A percentile compares a stretch with the other conserved stretches of the same genome.
Evolutionary conservation across 2,888 invertebrate species (phyloP).

Genomic region (Catocala nupta): DNA sequence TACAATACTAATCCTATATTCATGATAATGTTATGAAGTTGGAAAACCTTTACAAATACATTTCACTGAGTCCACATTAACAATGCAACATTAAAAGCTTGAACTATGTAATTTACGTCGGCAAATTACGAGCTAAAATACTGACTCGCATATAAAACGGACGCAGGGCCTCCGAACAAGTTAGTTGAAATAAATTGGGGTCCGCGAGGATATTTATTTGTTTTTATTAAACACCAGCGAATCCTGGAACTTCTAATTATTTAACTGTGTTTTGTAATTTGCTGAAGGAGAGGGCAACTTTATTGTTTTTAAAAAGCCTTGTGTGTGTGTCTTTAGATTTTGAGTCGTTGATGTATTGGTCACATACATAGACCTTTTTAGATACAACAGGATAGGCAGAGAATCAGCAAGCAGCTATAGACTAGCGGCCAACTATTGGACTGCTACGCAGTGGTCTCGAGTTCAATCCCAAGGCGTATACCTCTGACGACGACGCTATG

Average conservation of each 20-base stretch:
- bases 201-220: conserved; percentile 21
- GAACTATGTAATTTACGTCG: conserved; percentile 19
- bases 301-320: not conserved
- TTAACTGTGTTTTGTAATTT: conserved; percentile 10
- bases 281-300: not conserved
- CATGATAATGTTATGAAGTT: not conserved
- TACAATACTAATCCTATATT: not conserved
- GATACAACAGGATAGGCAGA: too few relatives aligned
- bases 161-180: conserved; percentile 15
- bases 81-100: conserved; percentile 10
- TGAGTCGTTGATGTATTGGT: too few relatives aligned
- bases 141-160: conserved; percentile 18
- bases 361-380: too few relatives aligned
- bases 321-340: too few relatives aligned
- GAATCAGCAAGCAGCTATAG: too few relatives aligned
- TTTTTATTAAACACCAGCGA: conserved; percentile 20
- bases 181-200: conserved; percentile 23
- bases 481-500: too few relatives aligned
- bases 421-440: too few relatives aligned
- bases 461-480: too few relatives aligned
- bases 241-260: conserved; percentile 8
- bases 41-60: not conserved
- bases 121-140: conserved; percentile 23
- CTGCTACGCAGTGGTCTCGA: too few relatives aligned
- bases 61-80: conserved; percentile 5